phyloP scores from a whole-genome alignment of 2,888 invertebrate genomes.

The Acholoe squamosa region DNA sequence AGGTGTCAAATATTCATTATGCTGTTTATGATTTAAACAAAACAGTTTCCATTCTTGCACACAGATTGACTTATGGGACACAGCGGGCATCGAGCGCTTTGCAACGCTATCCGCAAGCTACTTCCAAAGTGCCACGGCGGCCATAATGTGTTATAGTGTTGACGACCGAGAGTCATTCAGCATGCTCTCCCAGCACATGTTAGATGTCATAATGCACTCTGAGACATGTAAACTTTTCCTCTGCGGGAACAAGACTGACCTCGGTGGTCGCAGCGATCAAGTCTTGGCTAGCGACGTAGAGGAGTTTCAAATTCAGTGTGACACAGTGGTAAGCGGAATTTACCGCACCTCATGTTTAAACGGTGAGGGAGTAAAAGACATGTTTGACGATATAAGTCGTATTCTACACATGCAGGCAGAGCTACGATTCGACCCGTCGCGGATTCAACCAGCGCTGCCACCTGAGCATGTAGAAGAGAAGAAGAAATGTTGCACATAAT shows the following conservation, averaged over 20 bases:
- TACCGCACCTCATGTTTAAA: slow-evolving; percentile 95
- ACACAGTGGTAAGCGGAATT: slow-evolving; percentile 93
- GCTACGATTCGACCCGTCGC: slow-evolving; percentile 66
- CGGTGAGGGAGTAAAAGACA: slow-evolving; percentile 92
- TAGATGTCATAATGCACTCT: slow-evolving; percentile 96
- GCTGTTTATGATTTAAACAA: too few relatives aligned
- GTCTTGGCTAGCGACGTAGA: slow-evolving; percentile 94
- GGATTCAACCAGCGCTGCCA: slow-evolving; percentile 35
- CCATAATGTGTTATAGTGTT: slow-evolving; percentile 94
- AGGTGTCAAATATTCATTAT: too few relatives aligned
- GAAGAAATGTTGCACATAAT: slow-evolving; percentile 16
- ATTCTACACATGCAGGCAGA: slow-evolving; percentile 75
- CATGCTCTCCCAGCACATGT: slow-evolving; percentile 93
- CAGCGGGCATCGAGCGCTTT: slow-evolving; percentile 97
- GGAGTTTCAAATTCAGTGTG: slow-evolving; percentile 93
- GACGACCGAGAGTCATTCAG: slow-evolving; percentile 96
- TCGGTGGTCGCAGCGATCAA: slow-evolving; percentile 85
- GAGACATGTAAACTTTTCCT: slow-evolving; percentile 97
- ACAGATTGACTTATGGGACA: slow-evolving; percentile 97
- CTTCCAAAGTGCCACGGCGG: slow-evolving; percentile 97
- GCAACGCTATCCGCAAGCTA: slow-evolving; percentile 97
- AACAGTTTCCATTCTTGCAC: slow-evolving; percentile 69
- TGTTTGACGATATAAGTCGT: slow-evolving; percentile 93
- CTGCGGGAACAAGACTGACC: slow-evolving; percentile 95
- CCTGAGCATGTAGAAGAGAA: neutral